phyloP scores from a whole-genome alignment of 1,140 invertebrate genomes.

The Calliopsis andreniformis region DNA sequence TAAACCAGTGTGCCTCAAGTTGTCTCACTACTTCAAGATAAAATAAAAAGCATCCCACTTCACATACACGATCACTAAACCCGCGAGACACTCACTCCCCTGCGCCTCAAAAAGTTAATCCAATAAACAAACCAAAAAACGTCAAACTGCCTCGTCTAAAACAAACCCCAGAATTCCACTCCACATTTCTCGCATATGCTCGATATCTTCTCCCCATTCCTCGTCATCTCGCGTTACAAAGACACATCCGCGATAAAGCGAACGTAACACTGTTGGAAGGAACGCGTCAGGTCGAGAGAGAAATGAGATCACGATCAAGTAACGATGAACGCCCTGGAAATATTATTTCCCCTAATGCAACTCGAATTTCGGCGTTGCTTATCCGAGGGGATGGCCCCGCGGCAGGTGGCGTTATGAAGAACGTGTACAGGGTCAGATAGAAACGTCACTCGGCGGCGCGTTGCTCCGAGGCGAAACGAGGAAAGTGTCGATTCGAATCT shows the following conservation, averaged over 20 bases:
- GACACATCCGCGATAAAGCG: not conserved
- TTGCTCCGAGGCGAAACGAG: constrained; percentile 31
- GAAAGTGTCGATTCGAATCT: constrained; percentile 44
- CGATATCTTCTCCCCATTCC: not conserved
- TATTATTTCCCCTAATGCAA: constrained; percentile 19
- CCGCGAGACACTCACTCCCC: no score
- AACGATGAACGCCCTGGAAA: not conserved
- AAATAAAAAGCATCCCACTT: no score
- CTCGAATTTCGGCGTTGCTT: constrained; percentile 26
- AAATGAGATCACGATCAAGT: constrained; percentile 4
- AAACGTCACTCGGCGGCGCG: constrained; percentile 34
- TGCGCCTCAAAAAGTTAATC: no score
- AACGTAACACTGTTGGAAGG: not conserved
- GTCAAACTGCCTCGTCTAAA: no score
- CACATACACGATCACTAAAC: no score
- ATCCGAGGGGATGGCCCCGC: not conserved
- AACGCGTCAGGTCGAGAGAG: not conserved
- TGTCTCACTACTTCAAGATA: no score
- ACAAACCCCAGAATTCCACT: no score
- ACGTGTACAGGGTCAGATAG: constrained; percentile 25
- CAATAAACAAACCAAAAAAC: no score
- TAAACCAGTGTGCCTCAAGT: no score
- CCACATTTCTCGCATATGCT: not conserved
- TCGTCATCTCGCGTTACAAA: not conserved
- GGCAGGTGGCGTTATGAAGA: not conserved